phyloP scores from a whole-genome alignment of 2,113 vertebrate species.

The Andinoacara biseriatus region DNA sequence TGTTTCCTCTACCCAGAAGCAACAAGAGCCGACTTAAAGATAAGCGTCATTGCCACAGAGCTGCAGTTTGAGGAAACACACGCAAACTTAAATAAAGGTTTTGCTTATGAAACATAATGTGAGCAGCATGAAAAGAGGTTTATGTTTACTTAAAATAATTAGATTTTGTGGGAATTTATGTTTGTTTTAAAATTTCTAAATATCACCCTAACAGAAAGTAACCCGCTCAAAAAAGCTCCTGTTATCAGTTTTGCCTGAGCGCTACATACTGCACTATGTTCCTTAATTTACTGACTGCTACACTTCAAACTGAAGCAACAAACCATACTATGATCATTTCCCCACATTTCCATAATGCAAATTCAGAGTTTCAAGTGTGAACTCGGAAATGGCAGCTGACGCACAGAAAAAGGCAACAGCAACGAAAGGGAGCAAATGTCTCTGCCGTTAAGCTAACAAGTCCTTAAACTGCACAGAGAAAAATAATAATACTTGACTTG shows the following conservation, averaged over 20 bases:
- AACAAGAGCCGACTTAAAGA: not conserved
- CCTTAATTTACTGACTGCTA: not conserved
- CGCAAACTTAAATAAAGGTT: not conserved
- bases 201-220: not conserved
- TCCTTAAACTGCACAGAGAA: not conserved
- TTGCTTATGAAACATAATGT: not conserved
- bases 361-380: not conserved
- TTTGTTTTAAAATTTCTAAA: not conserved
- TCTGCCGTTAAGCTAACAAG: not conserved
- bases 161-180: not conserved
- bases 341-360: not conserved
- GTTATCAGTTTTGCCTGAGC: not conserved
- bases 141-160: not conserved
- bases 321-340: not conserved
- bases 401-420: not conserved
- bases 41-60: not conserved
- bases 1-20: slow-evolving; percentile 24
- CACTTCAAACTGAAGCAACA: not conserved
- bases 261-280: not conserved
- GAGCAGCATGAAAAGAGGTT: not conserved
- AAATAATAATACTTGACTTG: not conserved
- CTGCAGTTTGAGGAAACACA: not conserved
- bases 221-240: not conserved
- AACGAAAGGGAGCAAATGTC: not conserved
- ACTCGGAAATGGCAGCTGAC: not conserved